Evolutionary conservation across 2,113 vertebrate species (phyloP).

Genomic region (Rhinogobius similis): DNA sequence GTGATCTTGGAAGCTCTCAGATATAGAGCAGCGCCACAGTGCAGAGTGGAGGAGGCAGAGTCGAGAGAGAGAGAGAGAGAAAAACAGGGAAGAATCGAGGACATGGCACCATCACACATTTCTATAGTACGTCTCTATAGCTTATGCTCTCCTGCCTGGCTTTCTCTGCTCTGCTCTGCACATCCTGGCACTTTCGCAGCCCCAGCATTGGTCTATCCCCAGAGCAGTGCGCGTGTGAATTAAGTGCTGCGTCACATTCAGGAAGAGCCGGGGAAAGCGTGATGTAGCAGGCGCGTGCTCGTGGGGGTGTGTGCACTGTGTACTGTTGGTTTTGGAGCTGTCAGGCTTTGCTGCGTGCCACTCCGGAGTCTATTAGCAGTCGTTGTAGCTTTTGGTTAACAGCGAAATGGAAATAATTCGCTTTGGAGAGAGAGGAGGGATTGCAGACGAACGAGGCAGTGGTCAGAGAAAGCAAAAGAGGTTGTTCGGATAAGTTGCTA

Average conservation of each 20-base stretch:
- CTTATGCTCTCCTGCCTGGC: neutral
- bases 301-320: conserved; percentile 32
- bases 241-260: conserved; percentile 99
- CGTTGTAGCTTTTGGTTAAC: conserved; percentile 70
- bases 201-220: conserved; percentile 80
- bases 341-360: conserved; percentile 44
- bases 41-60: conserved; percentile 63
- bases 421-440: conserved; percentile 55
- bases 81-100: conserved; percentile 32
- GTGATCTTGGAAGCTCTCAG: conserved; percentile 71
- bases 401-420: conserved; percentile 75
- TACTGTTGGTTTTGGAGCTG: conserved; percentile 49
- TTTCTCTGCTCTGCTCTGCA: too few species aligned
- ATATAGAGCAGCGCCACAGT: conserved; percentile 44
- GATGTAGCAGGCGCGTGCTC: conserved; percentile 63
- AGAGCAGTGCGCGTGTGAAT: conserved; percentile 94
- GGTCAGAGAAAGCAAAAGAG: conserved; percentile 58
- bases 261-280: conserved; percentile 63
- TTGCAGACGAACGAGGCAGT: conserved; percentile 26
- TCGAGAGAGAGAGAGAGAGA: conserved; percentile 37
- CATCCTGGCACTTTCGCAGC: conserved; percentile 78
- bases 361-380: conserved; percentile 81
- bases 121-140: neutral
- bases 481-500: conserved; percentile 80
- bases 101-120: conserved; percentile 46